These are phyloP conservation scores for Formica aserva DNA, from an alignment of 2,888 invertebrate genomes.

Conservation along the genomic window DNA sequence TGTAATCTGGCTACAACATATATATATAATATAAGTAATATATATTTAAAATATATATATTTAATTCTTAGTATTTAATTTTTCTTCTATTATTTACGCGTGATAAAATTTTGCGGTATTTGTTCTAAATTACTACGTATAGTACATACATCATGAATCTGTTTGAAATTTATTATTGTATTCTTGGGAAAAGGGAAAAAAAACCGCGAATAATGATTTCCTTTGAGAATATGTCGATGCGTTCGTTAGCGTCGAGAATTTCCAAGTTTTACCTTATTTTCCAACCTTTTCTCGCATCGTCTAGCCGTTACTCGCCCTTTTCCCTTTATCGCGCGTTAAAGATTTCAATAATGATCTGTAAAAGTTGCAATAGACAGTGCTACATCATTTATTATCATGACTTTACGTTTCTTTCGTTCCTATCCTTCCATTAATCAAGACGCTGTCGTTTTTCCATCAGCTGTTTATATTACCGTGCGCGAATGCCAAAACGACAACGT, in stretches of 20 bases:
- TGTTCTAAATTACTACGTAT: neutral
- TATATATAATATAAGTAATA: neutral
- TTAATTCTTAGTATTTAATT: neutral
- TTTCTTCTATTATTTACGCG: neutral
- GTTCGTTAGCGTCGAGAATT: slow-evolving; percentile 65
- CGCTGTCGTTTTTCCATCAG: slow-evolving; percentile 5
- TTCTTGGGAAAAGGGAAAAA: neutral
- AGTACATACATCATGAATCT: neutral
- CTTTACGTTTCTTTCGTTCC: slow-evolving; percentile 16
- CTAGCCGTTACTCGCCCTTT: neutral
- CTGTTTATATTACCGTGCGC: slow-evolving; percentile 25
- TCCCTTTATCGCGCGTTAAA: slow-evolving; percentile 14
- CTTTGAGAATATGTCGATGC: slow-evolving; percentile 63
- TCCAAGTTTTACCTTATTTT: slow-evolving; percentile 31
- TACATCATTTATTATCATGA: slow-evolving; percentile 35
- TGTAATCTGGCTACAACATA: too few species aligned
- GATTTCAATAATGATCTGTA: slow-evolving; percentile 47
- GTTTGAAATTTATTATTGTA: slow-evolving; percentile 46
- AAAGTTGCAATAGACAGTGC: slow-evolving; percentile 28
- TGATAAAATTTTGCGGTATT: neutral
- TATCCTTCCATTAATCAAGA: slow-evolving; percentile 35
- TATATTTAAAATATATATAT: neutral
- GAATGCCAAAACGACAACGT: neutral
- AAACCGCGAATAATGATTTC: slow-evolving; percentile 67
- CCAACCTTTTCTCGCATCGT: slow-evolving; percentile 13